phyloP scores from a whole-genome alignment of 2,797 vertebrate species.

The Chloroceryle inda region DNA sequence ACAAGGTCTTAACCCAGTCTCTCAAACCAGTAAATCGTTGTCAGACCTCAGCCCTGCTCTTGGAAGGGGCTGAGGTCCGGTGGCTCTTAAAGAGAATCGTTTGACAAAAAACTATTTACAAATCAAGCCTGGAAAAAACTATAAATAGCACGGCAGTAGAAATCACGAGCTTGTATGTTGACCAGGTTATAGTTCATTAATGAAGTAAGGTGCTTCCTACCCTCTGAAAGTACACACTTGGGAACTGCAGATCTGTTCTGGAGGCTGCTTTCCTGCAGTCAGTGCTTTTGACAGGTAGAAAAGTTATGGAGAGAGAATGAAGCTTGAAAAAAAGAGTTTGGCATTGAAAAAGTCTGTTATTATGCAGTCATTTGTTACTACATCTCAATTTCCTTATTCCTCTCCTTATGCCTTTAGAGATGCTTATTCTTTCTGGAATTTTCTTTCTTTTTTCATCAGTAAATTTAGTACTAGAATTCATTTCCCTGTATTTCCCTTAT shows the following conservation, averaged over 20 bases:
- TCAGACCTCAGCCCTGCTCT: background rate
- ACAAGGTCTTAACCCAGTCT: background rate
- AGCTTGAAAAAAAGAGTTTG: background rate
- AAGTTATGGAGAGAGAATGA: background rate
- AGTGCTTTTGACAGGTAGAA: background rate
- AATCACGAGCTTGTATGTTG: fast-evolving
- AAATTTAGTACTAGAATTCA: background rate
- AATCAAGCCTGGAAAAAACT: background rate
- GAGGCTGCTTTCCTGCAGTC: background rate
- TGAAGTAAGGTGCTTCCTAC: background rate
- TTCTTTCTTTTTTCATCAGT: background rate
- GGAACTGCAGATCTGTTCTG: background rate
- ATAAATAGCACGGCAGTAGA: background rate
- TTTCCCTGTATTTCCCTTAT: background rate
- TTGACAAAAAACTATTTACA: background rate
- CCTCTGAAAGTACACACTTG: fast-evolving
- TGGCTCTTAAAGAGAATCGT: background rate
- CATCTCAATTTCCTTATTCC: background rate
- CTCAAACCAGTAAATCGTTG: background rate
- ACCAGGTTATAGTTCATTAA: background rate
- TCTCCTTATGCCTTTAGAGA: fast-evolving
- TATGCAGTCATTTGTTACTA: background rate
- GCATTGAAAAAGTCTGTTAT: background rate
- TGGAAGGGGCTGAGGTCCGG: background rate
- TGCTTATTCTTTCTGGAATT: background rate